Evolutionary conservation across 1,140 invertebrate species (phyloP).

Genomic region (Gerris buenoi): DNA sequence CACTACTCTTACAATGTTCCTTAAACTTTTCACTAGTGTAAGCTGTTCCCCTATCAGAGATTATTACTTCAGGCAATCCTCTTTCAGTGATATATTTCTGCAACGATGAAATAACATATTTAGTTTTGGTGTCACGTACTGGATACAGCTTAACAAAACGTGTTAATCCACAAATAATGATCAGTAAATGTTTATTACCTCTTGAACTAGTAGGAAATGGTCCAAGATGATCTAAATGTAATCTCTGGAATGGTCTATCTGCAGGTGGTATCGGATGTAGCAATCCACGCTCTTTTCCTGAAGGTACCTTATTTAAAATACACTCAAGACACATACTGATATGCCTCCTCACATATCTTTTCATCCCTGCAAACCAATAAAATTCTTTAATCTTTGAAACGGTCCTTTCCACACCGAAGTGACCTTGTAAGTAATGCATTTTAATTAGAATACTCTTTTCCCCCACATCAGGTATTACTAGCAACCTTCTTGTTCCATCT

Average conservation of each 20-base stretch:
- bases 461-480: neutral
- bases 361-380: slow-evolving; percentile 14
- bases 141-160: neutral
- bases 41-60: neutral
- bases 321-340: slow-evolving; percentile 16
- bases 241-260: neutral
- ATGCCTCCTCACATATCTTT: slow-evolving; percentile 16
- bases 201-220: neutral
- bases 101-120: neutral
- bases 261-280: slow-evolving; percentile 15
- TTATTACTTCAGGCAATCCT: neutral
- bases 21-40: neutral
- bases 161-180: neutral
- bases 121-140: neutral
- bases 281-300: slow-evolving; percentile 14
- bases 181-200: neutral
- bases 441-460: neutral
- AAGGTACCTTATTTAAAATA: slow-evolving; percentile 15
- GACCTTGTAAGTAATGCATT: neutral
- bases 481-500: too few relatives aligned
- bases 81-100: neutral
- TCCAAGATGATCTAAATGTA: neutral
- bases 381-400: neutral
- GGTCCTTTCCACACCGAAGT: neutral
- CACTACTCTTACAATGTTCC: neutral